Conservation (phyloP, 2,888 invertebrate species). For the Noctuana brunneofusca region DNA sequence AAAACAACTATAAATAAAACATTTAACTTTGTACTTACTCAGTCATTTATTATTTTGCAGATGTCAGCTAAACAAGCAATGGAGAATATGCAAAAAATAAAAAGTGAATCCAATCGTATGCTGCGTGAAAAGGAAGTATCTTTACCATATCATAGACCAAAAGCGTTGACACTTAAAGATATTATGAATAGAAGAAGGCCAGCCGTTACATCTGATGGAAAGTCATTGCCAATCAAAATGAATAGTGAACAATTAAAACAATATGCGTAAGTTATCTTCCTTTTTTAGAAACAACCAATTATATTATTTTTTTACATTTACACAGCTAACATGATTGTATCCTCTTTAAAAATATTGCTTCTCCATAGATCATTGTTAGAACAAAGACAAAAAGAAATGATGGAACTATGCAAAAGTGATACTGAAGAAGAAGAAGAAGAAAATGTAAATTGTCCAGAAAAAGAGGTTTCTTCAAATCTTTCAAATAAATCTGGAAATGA, state of each 20-base stretch:
- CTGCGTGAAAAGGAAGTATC: slow-evolving; percentile 89
- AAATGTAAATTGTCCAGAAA: slow-evolving; percentile 9
- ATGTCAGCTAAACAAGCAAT: slow-evolving; percentile 86
- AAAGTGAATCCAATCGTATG: slow-evolving; percentile 92
- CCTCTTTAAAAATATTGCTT: no score
- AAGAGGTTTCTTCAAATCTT: slow-evolving; percentile 18
- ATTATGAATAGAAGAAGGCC: slow-evolving; percentile 83
- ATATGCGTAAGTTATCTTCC: slow-evolving; percentile 87
- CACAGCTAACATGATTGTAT: no score
- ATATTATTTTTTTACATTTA: no score
- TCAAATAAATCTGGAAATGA: slow-evolving; percentile 24
- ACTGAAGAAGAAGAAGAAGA: slow-evolving; percentile 78
- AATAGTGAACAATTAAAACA: slow-evolving; percentile 84
- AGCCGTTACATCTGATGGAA: slow-evolving; percentile 66
- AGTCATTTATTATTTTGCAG: slow-evolving; percentile 52
- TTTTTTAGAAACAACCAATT: no score
- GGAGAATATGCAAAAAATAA: slow-evolving; percentile 88
- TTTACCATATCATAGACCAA: slow-evolving; percentile 94
- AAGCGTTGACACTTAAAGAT: slow-evolving; percentile 89
- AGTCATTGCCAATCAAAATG: slow-evolving; percentile 84
- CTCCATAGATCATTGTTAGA: slow-evolving; percentile 84
- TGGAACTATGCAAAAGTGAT: slow-evolving; percentile 89
- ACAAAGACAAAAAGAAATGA: slow-evolving; percentile 88
- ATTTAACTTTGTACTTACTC: no score
- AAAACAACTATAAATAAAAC: no score